Percentiles rank a stretch among this genome's conserved stretches.
These are phyloP conservation scores for Seriola rivoliana DNA, from an alignment of 2,113 vertebrate genomes.

Conservation along the genomic window DNA sequence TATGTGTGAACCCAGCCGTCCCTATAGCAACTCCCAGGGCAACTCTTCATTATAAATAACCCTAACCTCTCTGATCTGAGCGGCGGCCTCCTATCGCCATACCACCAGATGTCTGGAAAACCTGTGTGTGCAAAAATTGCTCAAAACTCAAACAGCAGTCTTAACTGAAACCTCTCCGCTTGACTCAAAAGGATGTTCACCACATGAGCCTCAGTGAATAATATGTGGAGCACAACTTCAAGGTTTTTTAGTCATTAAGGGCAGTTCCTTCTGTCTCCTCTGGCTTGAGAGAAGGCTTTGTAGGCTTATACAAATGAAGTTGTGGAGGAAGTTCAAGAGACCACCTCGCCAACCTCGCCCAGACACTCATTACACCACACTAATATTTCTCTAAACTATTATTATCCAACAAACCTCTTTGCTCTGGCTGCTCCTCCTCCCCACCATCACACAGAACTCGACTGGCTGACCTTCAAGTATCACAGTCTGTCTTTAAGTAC, in stretches of 20 bases:
- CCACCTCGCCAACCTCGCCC: neutral
- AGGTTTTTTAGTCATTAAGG: slow-evolving; percentile 1
- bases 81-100: slow-evolving; percentile 51
- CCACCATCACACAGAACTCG: neutral
- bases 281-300: slow-evolving; percentile 15
- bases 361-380: neutral
- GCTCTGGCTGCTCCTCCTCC: neutral
- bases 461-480: neutral
- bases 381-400: neutral
- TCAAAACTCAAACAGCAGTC: slow-evolving; percentile 26
- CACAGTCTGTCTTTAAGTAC: neutral
- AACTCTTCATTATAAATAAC: slow-evolving; percentile 61
- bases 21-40: slow-evolving; percentile 50
- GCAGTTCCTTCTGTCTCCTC: slow-evolving; percentile 19
- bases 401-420: slow-evolving; percentile 6
- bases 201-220: neutral
- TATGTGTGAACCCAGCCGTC: slow-evolving; percentile 30
- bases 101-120: slow-evolving; percentile 40
- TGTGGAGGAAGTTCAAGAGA: slow-evolving; percentile 8
- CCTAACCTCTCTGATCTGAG: slow-evolving; percentile 52
- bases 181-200: slow-evolving; percentile 18
- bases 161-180: slow-evolving; percentile 27
- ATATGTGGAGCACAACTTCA: slow-evolving; percentile 36
- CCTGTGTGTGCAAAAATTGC: slow-evolving; percentile 25
- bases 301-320: slow-evolving; percentile 26